Conservation (phyloP, 2,888 invertebrate genomes). For the Scaptodrosophila latifasciaeformis region DNA sequence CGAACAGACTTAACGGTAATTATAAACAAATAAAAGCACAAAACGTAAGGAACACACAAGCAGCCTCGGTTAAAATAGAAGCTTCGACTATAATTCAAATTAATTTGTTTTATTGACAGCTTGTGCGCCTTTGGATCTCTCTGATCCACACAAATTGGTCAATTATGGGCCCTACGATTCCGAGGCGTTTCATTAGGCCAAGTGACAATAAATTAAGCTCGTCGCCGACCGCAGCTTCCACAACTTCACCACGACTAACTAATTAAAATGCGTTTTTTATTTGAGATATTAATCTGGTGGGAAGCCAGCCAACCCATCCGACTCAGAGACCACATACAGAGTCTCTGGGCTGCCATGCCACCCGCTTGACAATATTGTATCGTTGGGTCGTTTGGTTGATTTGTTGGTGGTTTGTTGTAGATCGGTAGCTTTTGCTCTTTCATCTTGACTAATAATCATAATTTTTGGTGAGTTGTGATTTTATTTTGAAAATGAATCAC, state of each 20-base stretch:
- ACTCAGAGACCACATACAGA: conserved; percentile 54
- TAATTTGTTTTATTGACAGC: conserved; percentile 71
- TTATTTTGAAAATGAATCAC: conserved; percentile 65
- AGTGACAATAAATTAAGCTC: conserved; percentile 72
- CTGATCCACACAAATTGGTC: conserved; percentile 57
- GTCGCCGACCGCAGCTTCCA: conserved; percentile 40
- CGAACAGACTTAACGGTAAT: conserved; percentile 63
- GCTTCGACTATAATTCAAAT: conserved; percentile 65
- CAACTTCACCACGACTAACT: conserved; percentile 38
- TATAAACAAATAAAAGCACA: conserved; percentile 69
- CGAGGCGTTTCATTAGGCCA: conserved; percentile 65
- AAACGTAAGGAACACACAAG: conserved; percentile 38
- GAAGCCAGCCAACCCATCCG: conserved; percentile 33
- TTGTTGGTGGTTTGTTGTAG: conserved; percentile 48
- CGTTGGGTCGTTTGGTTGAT: no score
- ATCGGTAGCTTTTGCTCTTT: conserved; percentile 34
- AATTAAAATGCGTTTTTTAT: conserved; percentile 67
- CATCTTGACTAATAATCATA: conserved; percentile 57
- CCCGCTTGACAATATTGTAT: conserved; percentile 19
- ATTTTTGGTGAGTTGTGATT: conserved; percentile 54
- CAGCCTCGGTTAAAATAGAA: conserved; percentile 39
- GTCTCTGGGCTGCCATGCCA: conserved; percentile 6
- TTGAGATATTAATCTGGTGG: conserved; percentile 70
- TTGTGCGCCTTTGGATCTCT: conserved; percentile 45
- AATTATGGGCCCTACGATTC: conserved; percentile 43